These are phyloP conservation scores for Cynopterus brachyotis DNA, from an alignment of 2,113 vertebrate genomes.

Conservation along the genomic window DNA sequence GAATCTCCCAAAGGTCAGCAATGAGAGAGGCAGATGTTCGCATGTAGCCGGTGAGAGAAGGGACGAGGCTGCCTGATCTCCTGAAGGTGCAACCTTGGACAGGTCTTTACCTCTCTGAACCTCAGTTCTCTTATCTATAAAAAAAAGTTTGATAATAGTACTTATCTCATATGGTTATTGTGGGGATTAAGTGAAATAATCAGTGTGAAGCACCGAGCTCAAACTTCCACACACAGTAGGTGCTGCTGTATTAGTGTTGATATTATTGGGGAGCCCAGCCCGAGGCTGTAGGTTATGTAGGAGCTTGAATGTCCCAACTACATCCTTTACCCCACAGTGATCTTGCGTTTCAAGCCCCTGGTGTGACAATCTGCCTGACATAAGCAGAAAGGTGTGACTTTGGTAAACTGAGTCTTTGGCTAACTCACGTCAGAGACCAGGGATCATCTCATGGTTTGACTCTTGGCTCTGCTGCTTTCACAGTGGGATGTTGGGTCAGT, in stretches of 20 bases:
- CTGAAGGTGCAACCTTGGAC: fast-evolving
- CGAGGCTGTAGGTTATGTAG: background rate
- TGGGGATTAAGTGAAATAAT: background rate
- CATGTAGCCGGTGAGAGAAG: background rate
- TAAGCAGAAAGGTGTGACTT: background rate
- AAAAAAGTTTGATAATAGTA: background rate
- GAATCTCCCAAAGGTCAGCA: background rate
- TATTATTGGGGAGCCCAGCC: background rate
- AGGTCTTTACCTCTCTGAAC: background rate
- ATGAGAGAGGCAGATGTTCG: background rate
- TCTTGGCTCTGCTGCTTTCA: background rate
- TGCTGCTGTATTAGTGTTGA: background rate
- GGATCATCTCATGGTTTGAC: background rate
- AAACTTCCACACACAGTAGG: background rate
- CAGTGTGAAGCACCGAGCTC: background rate
- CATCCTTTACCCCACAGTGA: background rate
- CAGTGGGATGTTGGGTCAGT: background rate
- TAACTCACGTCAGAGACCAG: background rate
- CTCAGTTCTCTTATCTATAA: background rate
- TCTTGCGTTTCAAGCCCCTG: background rate
- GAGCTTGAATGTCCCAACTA: background rate
- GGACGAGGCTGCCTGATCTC: background rate
- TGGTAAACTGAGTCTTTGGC: background rate
- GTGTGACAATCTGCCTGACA: background rate
- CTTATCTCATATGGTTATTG: background rate